Evolutionary conservation across 2,888 invertebrate species (phyloP).

Genomic region (Nomada fucata): DNA sequence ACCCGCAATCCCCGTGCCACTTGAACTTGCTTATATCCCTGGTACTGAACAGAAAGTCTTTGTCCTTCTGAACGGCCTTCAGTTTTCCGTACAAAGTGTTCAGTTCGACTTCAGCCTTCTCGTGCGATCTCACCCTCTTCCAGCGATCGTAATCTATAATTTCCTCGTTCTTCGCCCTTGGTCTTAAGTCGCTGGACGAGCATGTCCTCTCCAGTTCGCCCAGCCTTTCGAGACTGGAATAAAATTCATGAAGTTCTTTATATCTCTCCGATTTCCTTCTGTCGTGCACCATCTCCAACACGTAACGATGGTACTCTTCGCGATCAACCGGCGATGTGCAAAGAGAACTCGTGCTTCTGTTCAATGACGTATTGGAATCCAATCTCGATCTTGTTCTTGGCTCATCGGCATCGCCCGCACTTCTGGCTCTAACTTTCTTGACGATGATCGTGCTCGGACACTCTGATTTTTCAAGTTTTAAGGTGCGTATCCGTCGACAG

Average conservation of each 20-base stretch:
- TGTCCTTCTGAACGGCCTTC: constrained; percentile 91
- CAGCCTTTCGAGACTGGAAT: constrained; percentile 93
- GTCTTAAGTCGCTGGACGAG: constrained; percentile 89
- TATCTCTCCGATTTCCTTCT: constrained; percentile 91
- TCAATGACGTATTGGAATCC: constrained; percentile 78
- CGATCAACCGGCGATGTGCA: constrained; percentile 84
- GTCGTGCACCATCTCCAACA: constrained; percentile 88
- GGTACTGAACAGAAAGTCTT: constrained; percentile 93
- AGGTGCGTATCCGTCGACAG: constrained; percentile 87
- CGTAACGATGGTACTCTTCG: constrained; percentile 89
- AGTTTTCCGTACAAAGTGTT: constrained; percentile 91
- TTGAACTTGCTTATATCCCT: constrained; percentile 90
- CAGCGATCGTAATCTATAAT: constrained; percentile 95
- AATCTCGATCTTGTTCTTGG: constrained; percentile 60
- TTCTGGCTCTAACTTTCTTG: constrained; percentile 87
- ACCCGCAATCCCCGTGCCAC: constrained; percentile 91
- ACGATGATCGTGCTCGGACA: constrained; percentile 73
- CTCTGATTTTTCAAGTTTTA: constrained; percentile 76
- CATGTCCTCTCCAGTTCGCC: constrained; percentile 92
- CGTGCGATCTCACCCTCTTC: constrained; percentile 91
- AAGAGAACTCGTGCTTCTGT: constrained; percentile 84
- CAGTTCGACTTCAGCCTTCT: constrained; percentile 93
- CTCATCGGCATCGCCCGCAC: constrained; percentile 87
- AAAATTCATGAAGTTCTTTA: constrained; percentile 93
- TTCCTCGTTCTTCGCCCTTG: constrained; percentile 90